Evolutionary conservation across 2,797 vertebrate species (phyloP).

Genomic region (Tauraco hartlaubi): DNA sequence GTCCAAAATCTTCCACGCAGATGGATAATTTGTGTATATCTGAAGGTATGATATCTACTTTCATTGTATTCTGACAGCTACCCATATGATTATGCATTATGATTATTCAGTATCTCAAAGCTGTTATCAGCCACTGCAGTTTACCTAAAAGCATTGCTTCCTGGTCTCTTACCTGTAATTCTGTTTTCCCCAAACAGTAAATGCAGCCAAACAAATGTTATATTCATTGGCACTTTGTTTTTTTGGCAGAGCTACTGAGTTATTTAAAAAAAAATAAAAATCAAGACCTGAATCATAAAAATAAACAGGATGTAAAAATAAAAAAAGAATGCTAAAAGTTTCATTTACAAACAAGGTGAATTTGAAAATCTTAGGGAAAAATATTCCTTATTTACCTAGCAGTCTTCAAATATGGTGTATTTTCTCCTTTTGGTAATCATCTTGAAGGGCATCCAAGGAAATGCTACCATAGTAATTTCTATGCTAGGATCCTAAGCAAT

Average conservation of each 20-base stretch:
- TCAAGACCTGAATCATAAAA: neutral
- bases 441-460: neutral
- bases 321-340: neutral
- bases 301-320: conserved; percentile 10
- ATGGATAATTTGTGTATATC: conserved; percentile 39
- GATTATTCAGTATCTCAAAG: conserved; percentile 29
- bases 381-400: neutral
- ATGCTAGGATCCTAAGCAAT: neutral
- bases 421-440: neutral
- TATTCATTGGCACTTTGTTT: conserved; percentile 14
- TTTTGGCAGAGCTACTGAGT: neutral
- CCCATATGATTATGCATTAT: conserved; percentile 36
- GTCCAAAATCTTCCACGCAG: conserved; percentile 23
- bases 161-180: conserved; percentile 43
- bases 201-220: conserved; percentile 30
- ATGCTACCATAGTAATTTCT: neutral
- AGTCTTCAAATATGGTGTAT: neutral
- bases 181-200: conserved; percentile 26
- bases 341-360: neutral
- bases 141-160: neutral
- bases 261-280: neutral
- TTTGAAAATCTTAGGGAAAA: neutral
- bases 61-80: conserved; percentile 46
- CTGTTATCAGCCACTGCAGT: conserved; percentile 31
- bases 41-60: conserved; percentile 37